A percentile compares a stretch with the other conserved stretches of the same genome.
phyloP scores from a whole-genome alignment of 2,797 vertebrate genomes.

The Gymnothorax javanicus region DNA sequence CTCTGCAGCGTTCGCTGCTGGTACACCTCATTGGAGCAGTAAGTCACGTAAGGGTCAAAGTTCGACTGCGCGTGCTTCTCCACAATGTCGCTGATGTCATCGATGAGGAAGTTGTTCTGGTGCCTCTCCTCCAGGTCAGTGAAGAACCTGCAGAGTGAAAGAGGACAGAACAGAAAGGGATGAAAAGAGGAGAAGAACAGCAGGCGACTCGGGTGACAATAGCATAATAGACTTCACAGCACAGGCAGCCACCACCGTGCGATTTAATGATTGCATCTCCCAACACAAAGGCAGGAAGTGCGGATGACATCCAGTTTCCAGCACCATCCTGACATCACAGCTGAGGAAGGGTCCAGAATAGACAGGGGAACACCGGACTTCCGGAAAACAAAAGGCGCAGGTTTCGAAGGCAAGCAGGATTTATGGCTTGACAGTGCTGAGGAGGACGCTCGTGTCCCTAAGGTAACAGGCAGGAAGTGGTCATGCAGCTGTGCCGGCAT shows the following conservation, averaged over 20 bases:
- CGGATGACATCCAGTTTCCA: background rate
- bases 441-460: constrained; percentile 6
- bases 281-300: constrained; percentile 51
- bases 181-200: background rate
- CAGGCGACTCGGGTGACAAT: background rate
- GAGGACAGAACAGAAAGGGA: background rate
- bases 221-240: background rate
- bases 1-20: constrained; percentile 94
- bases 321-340: background rate
- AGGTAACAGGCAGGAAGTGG: constrained; percentile 67
- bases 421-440: background rate
- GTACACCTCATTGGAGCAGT: constrained; percentile 98
- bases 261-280: background rate
- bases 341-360: constrained; percentile 14
- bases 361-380: constrained; percentile 2
- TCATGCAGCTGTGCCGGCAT: constrained; percentile 32
- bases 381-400: background rate
- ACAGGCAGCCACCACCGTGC: background rate
- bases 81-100: constrained; percentile 92
- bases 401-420: background rate
- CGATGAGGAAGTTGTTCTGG: constrained; percentile 85
- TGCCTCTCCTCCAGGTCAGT: constrained; percentile 89
- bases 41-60: constrained; percentile 94
- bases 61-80: constrained; percentile 82
- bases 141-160: constrained; percentile 80